These are phyloP conservation scores for Oreochromis grahami DNA, from an alignment of 2,797 vertebrate species.

Conservation along the genomic window DNA sequence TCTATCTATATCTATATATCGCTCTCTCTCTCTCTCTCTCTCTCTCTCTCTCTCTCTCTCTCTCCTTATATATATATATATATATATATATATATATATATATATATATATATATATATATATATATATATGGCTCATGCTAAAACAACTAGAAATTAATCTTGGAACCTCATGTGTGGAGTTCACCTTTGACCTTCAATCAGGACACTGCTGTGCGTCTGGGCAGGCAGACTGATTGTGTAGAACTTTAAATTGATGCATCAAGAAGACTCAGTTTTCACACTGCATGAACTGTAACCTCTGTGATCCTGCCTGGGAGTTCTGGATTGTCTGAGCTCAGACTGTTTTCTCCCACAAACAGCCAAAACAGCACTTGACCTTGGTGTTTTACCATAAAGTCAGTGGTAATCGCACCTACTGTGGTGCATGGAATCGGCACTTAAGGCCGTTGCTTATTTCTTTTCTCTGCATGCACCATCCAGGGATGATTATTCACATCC, in stretches of 20 bases:
- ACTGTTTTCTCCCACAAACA: background rate
- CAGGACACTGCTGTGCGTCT: background rate
- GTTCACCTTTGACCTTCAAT: background rate
- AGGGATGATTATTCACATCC: background rate
- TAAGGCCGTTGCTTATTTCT: constrained; percentile 1
- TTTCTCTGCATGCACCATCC: constrained; percentile 9
- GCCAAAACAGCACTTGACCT: constrained; percentile 44
- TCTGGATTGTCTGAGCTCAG: background rate
- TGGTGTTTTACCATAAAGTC: constrained; percentile 35
- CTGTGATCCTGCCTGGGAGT: constrained; percentile 3
- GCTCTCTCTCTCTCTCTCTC: too few relatives aligned
- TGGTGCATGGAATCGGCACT: background rate
- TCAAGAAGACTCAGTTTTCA: constrained; percentile 51
- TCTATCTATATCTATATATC: too few relatives aligned
- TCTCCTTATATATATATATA: too few relatives aligned
- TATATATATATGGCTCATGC: fast-evolving
- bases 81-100: too few relatives aligned
- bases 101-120: fast-evolving
- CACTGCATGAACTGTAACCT: constrained; percentile 30
- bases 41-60: too few relatives aligned
- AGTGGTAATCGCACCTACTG: constrained; percentile 24
- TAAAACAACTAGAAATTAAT: background rate
- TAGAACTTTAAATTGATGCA: constrained; percentile 6
- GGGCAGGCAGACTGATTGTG: background rate
- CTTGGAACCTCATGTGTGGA: background rate